Evolutionary conservation across 2,888 invertebrate genomes (phyloP).

Genomic region (Polietes domitor): DNA sequence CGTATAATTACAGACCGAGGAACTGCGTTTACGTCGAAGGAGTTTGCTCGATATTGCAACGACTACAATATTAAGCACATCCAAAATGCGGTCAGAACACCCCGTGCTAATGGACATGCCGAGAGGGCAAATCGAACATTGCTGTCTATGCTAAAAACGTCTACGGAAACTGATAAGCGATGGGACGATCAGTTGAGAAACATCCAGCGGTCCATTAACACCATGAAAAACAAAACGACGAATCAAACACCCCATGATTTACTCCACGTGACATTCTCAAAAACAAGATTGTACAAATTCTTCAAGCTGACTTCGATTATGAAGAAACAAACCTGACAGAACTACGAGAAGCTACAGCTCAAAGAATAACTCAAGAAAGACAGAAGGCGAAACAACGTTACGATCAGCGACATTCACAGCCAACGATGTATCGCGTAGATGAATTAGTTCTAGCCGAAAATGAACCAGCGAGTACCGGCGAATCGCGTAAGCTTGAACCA

Average conservation of each 20-base stretch:
- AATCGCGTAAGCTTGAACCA: conserved; percentile 67
- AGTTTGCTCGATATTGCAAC: conserved; percentile 57
- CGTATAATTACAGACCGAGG: neutral
- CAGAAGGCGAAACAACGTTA: conserved; percentile 49
- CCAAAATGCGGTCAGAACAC: conserved; percentile 68
- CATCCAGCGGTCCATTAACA: conserved; percentile 55
- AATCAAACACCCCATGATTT: conserved; percentile 51
- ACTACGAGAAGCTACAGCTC: conserved; percentile 1
- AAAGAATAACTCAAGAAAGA: conserved; percentile 26
- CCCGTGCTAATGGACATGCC: conserved; percentile 57
- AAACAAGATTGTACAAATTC: conserved; percentile 30
- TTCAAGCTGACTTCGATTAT: conserved; percentile 3
- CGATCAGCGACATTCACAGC: conserved; percentile 44
- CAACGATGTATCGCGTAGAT: conserved; percentile 37
- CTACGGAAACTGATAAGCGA: conserved; percentile 41
- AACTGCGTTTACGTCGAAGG: neutral
- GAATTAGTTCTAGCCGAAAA: conserved; percentile 43
- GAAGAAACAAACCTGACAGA: neutral
- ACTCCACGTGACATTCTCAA: conserved; percentile 53
- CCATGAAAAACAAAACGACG: conserved; percentile 49
- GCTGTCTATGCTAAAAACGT: conserved; percentile 46
- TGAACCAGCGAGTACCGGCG: conserved; percentile 43
- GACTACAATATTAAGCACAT: conserved; percentile 68
- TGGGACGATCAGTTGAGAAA: conserved; percentile 51
- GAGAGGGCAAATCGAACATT: conserved; percentile 49